These are phyloP conservation scores for Crotalus tigris DNA, from an alignment of 2,113 vertebrate genomes.

Conservation along the genomic window DNA sequence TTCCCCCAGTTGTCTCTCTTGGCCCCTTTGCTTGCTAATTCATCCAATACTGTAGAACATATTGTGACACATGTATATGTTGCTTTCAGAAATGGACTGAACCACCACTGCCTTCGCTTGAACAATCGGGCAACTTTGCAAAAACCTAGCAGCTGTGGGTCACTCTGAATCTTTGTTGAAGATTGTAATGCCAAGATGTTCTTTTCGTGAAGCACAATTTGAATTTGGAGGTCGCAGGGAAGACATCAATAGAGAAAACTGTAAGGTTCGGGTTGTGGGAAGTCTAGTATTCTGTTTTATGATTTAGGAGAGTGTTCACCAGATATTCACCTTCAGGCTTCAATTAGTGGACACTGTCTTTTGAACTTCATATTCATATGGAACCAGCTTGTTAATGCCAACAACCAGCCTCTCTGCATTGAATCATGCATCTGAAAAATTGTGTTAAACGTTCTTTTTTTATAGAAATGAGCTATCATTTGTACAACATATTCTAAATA, in stretches of 20 bases:
- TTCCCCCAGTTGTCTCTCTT: background rate
- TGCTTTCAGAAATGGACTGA: slow-evolving; percentile 75
- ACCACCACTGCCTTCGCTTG: slow-evolving; percentile 26
- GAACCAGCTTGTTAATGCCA: slow-evolving; percentile 61
- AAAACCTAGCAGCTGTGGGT: slow-evolving; percentile 49
- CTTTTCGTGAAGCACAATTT: slow-evolving; percentile 28
- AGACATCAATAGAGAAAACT: background rate
- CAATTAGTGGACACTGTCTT: slow-evolving; percentile 59
- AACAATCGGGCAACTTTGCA: slow-evolving; percentile 57
- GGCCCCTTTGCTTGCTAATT: background rate
- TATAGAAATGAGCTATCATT: slow-evolving; percentile 63
- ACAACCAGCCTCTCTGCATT: slow-evolving; percentile 61
- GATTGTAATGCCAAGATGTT: slow-evolving; percentile 38
- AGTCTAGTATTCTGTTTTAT: slow-evolving; percentile 21
- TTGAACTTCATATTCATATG: slow-evolving; percentile 66
- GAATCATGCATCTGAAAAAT: slow-evolving; percentile 56
- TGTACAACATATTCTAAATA: slow-evolving; percentile 46
- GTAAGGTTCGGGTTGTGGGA: background rate
- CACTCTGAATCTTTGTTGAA: slow-evolving; percentile 47
- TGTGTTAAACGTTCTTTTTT: slow-evolving; percentile 59
- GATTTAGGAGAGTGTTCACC: background rate
- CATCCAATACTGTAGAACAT: background rate
- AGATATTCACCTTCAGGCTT: slow-evolving; percentile 30
- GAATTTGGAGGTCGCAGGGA: background rate
- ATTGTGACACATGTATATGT: slow-evolving; percentile 42